A percentile compares a stretch with the other conserved stretches of the same genome.
Evolutionary conservation across 30 jellyfish, hydroid and myxozoan species (phyloP).

Genomic region (Mastigias papua): DNA sequence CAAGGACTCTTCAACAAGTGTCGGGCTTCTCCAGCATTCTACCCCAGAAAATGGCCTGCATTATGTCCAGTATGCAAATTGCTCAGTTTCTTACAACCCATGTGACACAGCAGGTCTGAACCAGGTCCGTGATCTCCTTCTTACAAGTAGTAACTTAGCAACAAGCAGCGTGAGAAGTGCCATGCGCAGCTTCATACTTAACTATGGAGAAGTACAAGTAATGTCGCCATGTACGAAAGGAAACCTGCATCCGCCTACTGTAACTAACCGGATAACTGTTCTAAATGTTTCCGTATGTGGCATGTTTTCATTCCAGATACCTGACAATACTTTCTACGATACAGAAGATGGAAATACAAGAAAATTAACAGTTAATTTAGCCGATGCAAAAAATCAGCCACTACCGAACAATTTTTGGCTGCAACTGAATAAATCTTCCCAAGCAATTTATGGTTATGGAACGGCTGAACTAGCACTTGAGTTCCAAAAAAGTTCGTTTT

Average conservation of each 20-base stretch:
- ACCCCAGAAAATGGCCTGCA: slow-evolving; percentile 14
- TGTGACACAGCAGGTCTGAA: slow-evolving; percentile 79
- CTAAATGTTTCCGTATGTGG: slow-evolving; percentile 62
- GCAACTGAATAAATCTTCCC: slow-evolving; percentile 62
- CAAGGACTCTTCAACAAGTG: slow-evolving; percentile 16
- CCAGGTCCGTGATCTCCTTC: slow-evolving; percentile 16
- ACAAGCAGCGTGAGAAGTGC: slow-evolving; percentile 39
- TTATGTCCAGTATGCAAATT: slow-evolving; percentile 65
- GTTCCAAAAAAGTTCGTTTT: slow-evolving; percentile 29
- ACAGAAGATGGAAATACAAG: slow-evolving; percentile 94
- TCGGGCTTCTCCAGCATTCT: slow-evolving; percentile 53
- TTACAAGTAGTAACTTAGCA: slow-evolving; percentile 33
- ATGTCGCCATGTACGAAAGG: slow-evolving; percentile 63
- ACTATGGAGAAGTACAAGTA: slow-evolving; percentile 46
- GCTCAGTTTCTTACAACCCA: slow-evolving; percentile 87
- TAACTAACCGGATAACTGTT: slow-evolving; percentile 9
- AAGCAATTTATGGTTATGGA: slow-evolving; percentile 59
- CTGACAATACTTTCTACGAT: slow-evolving; percentile 86
- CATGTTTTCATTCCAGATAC: slow-evolving; percentile 55
- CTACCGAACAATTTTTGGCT: slow-evolving; percentile 64
- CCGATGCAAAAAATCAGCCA: slow-evolving; percentile 18
- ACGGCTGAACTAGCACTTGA: slow-evolving; percentile 51
- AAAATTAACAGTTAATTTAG: slow-evolving; percentile 26
- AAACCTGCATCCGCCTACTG: slow-evolving; percentile 65
- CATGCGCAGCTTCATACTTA: slow-evolving; percentile 39